These are phyloP conservation scores for Acheta domesticus DNA, from an alignment of 2,888 invertebrate genomes.

Conservation along the genomic window DNA sequence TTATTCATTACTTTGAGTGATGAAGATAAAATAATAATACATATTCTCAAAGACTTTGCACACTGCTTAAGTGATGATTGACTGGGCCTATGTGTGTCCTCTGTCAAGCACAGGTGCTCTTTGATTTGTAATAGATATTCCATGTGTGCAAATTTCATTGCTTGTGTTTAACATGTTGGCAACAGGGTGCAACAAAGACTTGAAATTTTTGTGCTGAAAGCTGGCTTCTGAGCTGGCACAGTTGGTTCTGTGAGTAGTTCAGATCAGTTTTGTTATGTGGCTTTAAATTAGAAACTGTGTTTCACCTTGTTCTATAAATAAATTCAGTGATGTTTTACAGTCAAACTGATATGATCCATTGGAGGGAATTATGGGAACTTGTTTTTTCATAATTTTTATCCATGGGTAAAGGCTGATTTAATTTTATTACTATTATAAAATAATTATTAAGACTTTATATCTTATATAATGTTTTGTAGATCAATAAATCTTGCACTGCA, in stretches of 20 bases:
- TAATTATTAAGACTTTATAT: slow-evolving; percentile 19
- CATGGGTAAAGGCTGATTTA: slow-evolving; percentile 24
- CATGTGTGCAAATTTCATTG: neutral
- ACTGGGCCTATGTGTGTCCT: neutral
- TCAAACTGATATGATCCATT: slow-evolving; percentile 21
- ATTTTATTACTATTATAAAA: slow-evolving; percentile 24
- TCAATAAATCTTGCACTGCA: slow-evolving; percentile 33
- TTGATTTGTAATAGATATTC: neutral
- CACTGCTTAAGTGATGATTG: neutral
- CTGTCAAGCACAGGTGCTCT: slow-evolving; percentile 12
- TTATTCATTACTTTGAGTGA: no score
- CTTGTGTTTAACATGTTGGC: slow-evolving; percentile 18
- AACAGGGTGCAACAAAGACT: slow-evolving; percentile 18
- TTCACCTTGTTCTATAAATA: neutral
- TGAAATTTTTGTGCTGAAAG: neutral
- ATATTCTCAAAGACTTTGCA: neutral
- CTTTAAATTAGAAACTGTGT: slow-evolving; percentile 19
- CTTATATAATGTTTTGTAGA: slow-evolving; percentile 25
- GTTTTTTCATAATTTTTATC: neutral
- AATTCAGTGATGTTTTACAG: neutral
- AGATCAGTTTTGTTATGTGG: neutral
- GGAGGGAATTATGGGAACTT: neutral
- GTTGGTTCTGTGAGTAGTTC: neutral
- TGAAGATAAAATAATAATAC: no score
- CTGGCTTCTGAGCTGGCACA: neutral